These are phyloP conservation scores for Sialia sialis DNA, from an alignment of 2,113 vertebrate genomes.

Conservation along the genomic window DNA sequence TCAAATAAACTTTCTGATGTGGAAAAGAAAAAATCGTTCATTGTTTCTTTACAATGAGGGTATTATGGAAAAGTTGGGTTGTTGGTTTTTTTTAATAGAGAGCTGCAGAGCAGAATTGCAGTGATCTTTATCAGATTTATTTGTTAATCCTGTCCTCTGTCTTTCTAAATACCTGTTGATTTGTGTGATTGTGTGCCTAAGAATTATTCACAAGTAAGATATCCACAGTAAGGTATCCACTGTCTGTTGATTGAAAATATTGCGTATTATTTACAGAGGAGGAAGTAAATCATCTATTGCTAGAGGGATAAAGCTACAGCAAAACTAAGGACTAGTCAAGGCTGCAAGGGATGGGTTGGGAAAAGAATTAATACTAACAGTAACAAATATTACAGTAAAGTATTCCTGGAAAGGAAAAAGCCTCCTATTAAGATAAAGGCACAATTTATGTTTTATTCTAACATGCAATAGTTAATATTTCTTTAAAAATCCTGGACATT, in stretches of 20 bases:
- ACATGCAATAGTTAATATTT: slow-evolving; percentile 2
- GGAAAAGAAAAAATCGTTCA: not conserved
- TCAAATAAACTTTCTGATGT: not conserved
- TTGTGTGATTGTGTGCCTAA: not conserved
- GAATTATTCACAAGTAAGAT: not conserved
- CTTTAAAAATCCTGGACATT: not conserved
- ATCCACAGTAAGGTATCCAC: not conserved
- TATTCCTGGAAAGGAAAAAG: not conserved
- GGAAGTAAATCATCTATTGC: not conserved
- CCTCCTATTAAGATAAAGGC: not conserved
- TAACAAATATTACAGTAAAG: not conserved
- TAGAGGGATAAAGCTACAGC: not conserved
- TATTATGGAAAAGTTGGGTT: not conserved
- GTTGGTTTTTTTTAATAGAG: not conserved
- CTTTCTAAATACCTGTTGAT: not conserved
- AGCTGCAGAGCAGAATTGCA: not conserved
- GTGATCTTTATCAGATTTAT: not conserved
- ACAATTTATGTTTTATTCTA: not conserved
- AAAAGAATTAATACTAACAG: not conserved
- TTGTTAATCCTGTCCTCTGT: not conserved
- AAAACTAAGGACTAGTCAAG: not conserved
- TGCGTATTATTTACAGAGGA: not conserved
- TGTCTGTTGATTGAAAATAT: not conserved
- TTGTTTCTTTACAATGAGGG: not conserved
- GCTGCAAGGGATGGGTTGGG: not conserved